Conservation (phyloP, 2,888 invertebrate species). For the Apomyelois bistriatella region DNA sequence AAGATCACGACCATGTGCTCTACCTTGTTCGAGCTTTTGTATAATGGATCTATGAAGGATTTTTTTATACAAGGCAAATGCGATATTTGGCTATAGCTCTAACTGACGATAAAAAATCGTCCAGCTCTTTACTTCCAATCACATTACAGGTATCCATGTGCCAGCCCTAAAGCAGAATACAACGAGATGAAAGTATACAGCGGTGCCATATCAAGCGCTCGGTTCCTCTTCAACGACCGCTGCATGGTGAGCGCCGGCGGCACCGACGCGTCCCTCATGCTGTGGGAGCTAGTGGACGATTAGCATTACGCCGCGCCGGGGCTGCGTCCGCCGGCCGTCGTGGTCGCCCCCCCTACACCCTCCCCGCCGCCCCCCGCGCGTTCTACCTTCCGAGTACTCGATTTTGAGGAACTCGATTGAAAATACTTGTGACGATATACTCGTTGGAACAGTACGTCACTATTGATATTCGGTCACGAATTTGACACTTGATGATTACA, state of each 20-base stretch:
- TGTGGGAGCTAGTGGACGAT: constrained; percentile 93
- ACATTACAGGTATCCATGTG: constrained; percentile 87
- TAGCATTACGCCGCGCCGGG: constrained; percentile 73
- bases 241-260: constrained; percentile 93
- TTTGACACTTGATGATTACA: neutral
- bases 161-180: constrained; percentile 92
- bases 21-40: too few species aligned
- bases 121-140: neutral
- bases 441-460: neutral
- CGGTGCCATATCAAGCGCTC: constrained; percentile 87
- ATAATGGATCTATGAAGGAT: too few species aligned
- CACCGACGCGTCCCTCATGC: constrained; percentile 92
- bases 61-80: too few species aligned
- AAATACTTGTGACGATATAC: constrained; percentile 5
- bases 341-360: constrained; percentile 64
- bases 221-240: constrained; percentile 92
- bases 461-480: constrained; percentile 8
- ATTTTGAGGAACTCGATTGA: constrained; percentile 68
- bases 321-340: constrained; percentile 54
- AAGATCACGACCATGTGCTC: too few species aligned
- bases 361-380: constrained; percentile 58
- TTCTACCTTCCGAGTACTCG: constrained; percentile 59
- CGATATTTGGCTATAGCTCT: too few species aligned
- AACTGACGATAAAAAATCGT: too few species aligned
- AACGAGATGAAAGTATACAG: constrained; percentile 94